A percentile compares a stretch with the other conserved stretches of the same genome.
Conservation (phyloP, 2,797 vertebrate species). For the Accipiter fasciatus region DNA sequence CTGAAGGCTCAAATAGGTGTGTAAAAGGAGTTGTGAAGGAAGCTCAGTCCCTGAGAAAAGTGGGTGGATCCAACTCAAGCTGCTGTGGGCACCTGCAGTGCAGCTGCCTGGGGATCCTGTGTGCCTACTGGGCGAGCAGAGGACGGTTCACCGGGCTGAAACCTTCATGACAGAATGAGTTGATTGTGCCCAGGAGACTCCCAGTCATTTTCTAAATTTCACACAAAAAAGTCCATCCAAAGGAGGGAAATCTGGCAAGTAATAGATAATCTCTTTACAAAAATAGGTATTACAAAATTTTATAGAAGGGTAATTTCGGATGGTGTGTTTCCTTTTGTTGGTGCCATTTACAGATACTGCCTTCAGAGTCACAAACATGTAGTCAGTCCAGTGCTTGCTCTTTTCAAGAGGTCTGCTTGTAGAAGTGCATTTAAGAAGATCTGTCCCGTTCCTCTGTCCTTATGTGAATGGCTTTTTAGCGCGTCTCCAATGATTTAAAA, state of each 20-base stretch:
- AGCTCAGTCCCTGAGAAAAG: neutral
- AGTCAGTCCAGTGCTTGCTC: neutral
- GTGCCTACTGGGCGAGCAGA: accelerated
- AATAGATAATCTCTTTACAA: neutral
- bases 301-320: neutral
- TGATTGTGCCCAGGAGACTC: neutral
- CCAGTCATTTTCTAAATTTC: neutral
- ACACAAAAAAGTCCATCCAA: neutral
- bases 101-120: neutral
- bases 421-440: neutral
- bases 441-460: neutral
- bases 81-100: neutral
- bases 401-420: neutral
- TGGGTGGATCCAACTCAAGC: neutral
- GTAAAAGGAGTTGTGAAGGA: neutral
- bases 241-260: neutral
- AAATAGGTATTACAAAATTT: neutral
- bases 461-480: neutral
- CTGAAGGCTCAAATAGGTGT: neutral
- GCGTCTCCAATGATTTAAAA: neutral
- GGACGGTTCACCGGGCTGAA: neutral
- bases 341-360: neutral
- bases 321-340: neutral
- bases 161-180: neutral
- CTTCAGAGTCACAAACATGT: neutral